Percentiles rank a stretch among this genome's conserved stretches.
Conservation (phyloP, 2,797 vertebrate species). For the Danio choprae region DNA sequence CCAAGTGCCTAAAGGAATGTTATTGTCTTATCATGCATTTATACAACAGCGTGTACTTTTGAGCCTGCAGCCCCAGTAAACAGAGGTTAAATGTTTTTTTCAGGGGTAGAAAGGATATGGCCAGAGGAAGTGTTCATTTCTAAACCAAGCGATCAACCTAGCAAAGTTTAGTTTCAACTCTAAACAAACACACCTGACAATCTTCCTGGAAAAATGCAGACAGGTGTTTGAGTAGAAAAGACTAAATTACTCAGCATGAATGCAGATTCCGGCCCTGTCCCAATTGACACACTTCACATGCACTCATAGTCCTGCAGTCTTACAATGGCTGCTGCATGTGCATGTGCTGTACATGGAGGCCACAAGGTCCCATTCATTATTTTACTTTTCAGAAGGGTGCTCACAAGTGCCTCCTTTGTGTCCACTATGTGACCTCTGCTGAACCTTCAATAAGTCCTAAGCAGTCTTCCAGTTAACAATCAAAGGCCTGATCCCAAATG, state of each 20-base stretch:
- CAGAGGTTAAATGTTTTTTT: slow-evolving; percentile 8
- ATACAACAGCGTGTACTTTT: slow-evolving; percentile 3
- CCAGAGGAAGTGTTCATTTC: background rate
- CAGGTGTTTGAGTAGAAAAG: background rate
- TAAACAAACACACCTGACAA: slow-evolving; percentile 12
- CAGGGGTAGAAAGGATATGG: background rate
- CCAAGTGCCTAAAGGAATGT: background rate
- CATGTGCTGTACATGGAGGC: too few species aligned
- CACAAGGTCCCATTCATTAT: too few species aligned
- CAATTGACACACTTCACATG: too few species aligned
- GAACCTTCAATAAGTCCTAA: too few species aligned
- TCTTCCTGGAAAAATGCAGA: background rate
- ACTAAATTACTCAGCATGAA: background rate
- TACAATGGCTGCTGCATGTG: too few species aligned
- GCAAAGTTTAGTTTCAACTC: slow-evolving; percentile 9
- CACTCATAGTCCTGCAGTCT: too few species aligned
- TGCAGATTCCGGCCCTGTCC: background rate
- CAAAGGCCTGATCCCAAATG: too few species aligned
- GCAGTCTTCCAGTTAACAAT: too few species aligned
- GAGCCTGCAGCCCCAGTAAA: background rate
- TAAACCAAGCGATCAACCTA: background rate
- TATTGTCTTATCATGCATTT: background rate
- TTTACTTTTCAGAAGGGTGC: too few species aligned
- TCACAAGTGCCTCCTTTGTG: too few species aligned
- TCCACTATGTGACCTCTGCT: too few species aligned